phyloP scores from a whole-genome alignment of 2,797 vertebrate genomes.

The Numenius phaeopus region DNA sequence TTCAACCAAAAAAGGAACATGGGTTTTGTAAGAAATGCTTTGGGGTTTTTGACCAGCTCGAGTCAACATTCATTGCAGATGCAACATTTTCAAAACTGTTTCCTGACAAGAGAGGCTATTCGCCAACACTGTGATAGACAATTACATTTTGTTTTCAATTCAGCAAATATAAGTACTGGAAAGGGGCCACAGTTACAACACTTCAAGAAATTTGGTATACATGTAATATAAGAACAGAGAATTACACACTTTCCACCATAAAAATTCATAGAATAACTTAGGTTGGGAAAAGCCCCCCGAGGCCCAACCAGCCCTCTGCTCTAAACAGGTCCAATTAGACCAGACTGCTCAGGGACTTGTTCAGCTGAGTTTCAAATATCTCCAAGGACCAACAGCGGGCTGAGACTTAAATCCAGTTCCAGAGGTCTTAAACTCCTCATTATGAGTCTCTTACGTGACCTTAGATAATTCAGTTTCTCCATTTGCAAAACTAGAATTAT shows the following conservation, averaged over 20 bases:
- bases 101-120: neutral
- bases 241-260: neutral
- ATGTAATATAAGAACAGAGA: neutral
- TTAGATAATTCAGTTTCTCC: neutral
- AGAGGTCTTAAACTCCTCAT: neutral
- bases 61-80: neutral
- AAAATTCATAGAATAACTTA: neutral
- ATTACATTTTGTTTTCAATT: neutral
- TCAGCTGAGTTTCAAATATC: neutral
- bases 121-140: neutral
- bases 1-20: constrained; percentile 53
- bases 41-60: constrained; percentile 23
- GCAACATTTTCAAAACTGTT: constrained; percentile 11
- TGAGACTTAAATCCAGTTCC: neutral
- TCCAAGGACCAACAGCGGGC: neutral
- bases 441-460: neutral
- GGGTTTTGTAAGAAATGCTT: constrained; percentile 36
- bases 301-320: neutral
- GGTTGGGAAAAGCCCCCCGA: neutral
- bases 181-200: neutral
- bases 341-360: neutral
- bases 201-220: neutral
- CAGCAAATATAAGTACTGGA: neutral
- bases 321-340: neutral
- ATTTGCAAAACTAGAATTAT: neutral